Base-by-base conservation (phyloP, 2,888 invertebrate species). In the Stenotaenia linearis region DNA sequence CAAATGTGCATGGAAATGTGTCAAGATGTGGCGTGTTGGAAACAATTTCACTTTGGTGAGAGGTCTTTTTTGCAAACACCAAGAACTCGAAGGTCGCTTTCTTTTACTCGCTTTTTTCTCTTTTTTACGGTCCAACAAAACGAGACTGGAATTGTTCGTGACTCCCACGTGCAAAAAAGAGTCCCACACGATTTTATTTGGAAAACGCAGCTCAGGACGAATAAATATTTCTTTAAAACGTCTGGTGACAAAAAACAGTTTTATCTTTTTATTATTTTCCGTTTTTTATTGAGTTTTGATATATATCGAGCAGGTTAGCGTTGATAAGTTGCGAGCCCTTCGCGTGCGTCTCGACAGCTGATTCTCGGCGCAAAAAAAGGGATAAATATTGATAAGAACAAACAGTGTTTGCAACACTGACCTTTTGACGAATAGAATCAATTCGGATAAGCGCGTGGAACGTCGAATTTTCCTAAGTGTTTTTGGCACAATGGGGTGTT, bases 21-120 rank as follows among this genome's bases (percentile, higher is more conserved):
- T 69, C 69, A 69, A 28, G 69, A 69, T 69, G 69, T 69, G 69
- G 69, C 69, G 69, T 69, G 69, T 69, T 69, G 28, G 25, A 69
- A 69, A 69, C 69, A 69, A 69, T 69, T 69, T 69, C 28, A 69
- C 69, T 69, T 69, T 50, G 50, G 50, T 18, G 50, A 50, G 18
- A 50, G 18, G 50, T 50, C 50, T 50, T 50, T 50, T 50, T 18
- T 50, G 18, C n/a, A 5, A 50, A 50, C 50, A 50, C 7, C 50
- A n/a, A 50, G 18, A n/a, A 18, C 50, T n/a, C 50, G 40, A 50
- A 40, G 50, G 50, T 50, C 50, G 50, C 69, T 69, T 69, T 10
- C 69, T 69, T 28, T 69, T 2, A 69, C 28, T 45, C 12, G 4
- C 12, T 69, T 69, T 69, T 69, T 69, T 28, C n/a, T 25, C 25